phyloP scores from a whole-genome alignment of 2,888 invertebrate species.

The Melipona beecheii region DNA sequence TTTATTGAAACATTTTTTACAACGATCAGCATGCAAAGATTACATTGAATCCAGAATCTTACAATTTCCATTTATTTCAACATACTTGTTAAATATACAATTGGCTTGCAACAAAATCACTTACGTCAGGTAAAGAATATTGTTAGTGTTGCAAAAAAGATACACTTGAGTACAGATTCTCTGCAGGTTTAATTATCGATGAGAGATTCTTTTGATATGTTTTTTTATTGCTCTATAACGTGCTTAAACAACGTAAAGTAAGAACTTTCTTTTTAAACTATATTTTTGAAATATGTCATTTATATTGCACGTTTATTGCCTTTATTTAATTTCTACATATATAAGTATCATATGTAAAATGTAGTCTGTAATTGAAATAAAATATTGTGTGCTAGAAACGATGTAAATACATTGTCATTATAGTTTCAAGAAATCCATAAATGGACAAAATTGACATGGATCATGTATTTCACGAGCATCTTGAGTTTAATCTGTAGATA shows the following conservation, averaged over 20 bases:
- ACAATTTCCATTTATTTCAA: constrained; percentile 54
- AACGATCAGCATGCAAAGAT: constrained; percentile 81
- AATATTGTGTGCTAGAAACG: neutral
- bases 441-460: constrained; percentile 19
- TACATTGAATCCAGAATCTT: constrained; percentile 72
- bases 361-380: neutral
- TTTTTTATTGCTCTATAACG: neutral
- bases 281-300: neutral
- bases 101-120: constrained; percentile 11
- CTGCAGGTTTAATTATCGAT: neutral
- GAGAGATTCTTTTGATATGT: neutral
- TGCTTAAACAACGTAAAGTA: neutral
- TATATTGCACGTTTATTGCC: constrained; percentile 11
- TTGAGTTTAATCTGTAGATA: neutral
- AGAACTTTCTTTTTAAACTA: neutral
- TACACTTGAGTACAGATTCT: constrained; percentile 21
- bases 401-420: neutral
- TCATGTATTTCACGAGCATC: constrained; percentile 33
- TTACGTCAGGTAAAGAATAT: constrained; percentile 16
- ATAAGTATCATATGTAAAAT: neutral
- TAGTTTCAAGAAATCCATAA: neutral
- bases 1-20: constrained; percentile 77
- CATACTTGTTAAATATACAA: constrained; percentile 41
- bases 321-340: neutral
- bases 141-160: constrained; percentile 35